Evolutionary conservation across 2,888 invertebrate genomes (phyloP), one percentile per base, ranked within the genome.

Genomic region (Ernsta delagoae): DNA sequence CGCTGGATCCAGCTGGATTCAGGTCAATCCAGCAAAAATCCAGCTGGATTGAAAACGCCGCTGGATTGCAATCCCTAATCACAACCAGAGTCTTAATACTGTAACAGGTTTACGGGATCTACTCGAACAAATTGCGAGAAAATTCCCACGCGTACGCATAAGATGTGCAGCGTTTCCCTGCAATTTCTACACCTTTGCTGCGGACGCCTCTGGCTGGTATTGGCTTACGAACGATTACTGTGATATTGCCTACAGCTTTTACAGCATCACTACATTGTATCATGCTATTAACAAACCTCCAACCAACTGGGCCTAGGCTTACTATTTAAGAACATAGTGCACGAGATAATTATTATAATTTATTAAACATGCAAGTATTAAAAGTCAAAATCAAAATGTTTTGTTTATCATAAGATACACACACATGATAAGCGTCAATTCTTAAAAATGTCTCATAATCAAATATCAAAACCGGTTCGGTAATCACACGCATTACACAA

Each of bases 101-200:
- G 67, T 56, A 56, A 67, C 61, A 67, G 67, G 67, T 67, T 67
- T 67, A 67, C 67, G 66, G 50, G 59, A 60, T 65, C 48, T 59
- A 48, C 39, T n/a, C 66, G 16, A 56, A 67, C 61, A 67, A 61
- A 61, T 67, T 67, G 61, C 67, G 56, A 67, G 61, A 67, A 48
- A 56, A 67, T 67, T 67, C 61, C 45, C 67, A 61, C 61, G 61
- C 54, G 36, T 34, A 64, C 24, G 56, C 16, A 56, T 61, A 48
- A 34, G 45, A 43, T 61, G 39, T 48, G 43, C 39, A 59, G 36
- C 36, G 60, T 34, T 43, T 60, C 54, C 56, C 54, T 61, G 56
- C 48, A 48, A 61, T 61, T 60, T 53, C 54, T 45, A 54, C 31
- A 67, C 54, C 66, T 50, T 50, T 39, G 34, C 39, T n/a, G 24